Percentiles rank a stretch among this genome's conserved stretches.
Conservation (phyloP, 2,888 invertebrate species). For the Drosophila neonasuta region DNA sequence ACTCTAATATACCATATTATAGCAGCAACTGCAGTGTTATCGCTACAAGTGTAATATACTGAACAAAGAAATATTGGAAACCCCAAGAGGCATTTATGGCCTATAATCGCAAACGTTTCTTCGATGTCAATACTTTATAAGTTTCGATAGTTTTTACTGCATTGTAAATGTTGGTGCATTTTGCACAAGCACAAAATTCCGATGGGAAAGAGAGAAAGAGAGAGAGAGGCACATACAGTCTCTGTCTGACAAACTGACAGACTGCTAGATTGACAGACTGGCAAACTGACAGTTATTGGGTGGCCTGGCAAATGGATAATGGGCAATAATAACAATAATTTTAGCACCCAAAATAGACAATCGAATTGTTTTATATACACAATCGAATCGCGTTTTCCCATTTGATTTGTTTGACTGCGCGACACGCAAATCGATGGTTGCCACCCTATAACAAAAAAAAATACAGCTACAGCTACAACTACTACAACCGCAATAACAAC, state of each 20-base stretch:
- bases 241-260: not conserved
- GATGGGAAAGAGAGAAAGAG: not conserved
- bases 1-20: too few relatives aligned
- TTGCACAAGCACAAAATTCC: conserved; percentile 28
- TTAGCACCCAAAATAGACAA: conserved; percentile 45
- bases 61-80: not conserved
- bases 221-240: not conserved
- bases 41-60: not conserved
- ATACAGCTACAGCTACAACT: too few relatives aligned
- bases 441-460: conserved; percentile 49
- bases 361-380: conserved; percentile 42
- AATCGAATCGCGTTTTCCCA: conserved; percentile 57
- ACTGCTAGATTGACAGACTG: conserved; percentile 9
- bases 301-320: conserved; percentile 50
- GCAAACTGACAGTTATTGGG: conserved; percentile 40
- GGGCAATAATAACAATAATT: conserved; percentile 54
- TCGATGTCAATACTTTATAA: not conserved
- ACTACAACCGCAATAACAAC: not conserved
- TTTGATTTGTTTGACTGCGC: conserved; percentile 62
- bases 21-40: not conserved
- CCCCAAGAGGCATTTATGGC: not conserved
- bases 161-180: not conserved
- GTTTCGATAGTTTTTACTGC: not conserved
- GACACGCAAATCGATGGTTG: conserved; percentile 75
- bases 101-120: not conserved